A percentile compares a stretch with the other conserved stretches of the same genome.
Evolutionary conservation across 2,888 invertebrate genomes (phyloP).

Genomic region (Rhagium mordax): DNA sequence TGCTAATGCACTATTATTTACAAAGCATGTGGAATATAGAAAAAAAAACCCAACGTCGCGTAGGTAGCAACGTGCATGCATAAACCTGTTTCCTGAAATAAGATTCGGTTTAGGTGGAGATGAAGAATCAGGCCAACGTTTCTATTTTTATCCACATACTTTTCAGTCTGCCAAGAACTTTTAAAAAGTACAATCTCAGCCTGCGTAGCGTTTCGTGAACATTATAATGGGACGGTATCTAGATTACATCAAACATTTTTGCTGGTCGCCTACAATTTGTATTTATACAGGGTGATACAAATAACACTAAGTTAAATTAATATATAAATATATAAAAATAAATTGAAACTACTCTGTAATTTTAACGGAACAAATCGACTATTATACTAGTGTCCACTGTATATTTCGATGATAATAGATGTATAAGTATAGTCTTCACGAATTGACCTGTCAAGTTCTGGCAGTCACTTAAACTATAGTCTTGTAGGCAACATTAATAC

Average conservation of each 20-base stretch:
- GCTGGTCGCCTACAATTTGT: background rate
- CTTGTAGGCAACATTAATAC: too few species aligned
- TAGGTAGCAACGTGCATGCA: background rate
- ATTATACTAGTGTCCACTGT: too few species aligned
- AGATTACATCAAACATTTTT: background rate
- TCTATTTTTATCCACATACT: conserved; percentile 47
- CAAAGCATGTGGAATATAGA: background rate
- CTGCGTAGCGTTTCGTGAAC: background rate
- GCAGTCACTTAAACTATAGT: too few species aligned
- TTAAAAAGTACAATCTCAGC: background rate
- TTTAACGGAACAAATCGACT: too few species aligned
- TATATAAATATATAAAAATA: too few species aligned
- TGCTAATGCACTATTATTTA: background rate
- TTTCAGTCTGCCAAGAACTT: conserved; percentile 43
- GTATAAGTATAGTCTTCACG: too few species aligned
- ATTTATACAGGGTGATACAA: background rate
- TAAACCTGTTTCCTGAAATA: conserved; percentile 53
- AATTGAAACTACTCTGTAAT: too few species aligned
- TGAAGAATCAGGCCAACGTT: conserved; percentile 45
- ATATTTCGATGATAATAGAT: too few species aligned
- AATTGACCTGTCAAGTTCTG: too few species aligned
- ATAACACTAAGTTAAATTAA: background rate
- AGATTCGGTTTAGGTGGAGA: conserved; percentile 12
- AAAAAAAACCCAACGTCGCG: background rate
- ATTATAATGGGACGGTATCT: background rate